Evolutionary conservation across 2,113 vertebrate genomes (phyloP).

Genomic region (Cavia aperea): DNA sequence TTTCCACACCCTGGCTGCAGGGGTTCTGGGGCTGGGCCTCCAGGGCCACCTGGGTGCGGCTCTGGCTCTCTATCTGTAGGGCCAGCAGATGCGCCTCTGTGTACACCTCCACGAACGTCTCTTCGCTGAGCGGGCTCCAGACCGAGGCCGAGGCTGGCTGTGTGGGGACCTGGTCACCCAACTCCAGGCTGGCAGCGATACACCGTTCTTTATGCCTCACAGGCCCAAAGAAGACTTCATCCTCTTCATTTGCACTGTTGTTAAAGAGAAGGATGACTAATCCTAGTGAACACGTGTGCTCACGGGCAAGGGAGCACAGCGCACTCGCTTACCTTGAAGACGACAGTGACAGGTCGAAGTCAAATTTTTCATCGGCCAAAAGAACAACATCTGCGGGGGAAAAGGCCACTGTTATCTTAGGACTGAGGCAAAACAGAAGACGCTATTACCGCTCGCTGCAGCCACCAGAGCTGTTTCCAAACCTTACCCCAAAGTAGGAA

Average conservation of each 20-base stretch:
- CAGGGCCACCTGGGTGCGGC: slow-evolving; percentile 30
- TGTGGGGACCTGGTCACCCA: neutral
- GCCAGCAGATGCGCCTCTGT: slow-evolving; percentile 87
- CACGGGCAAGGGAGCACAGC: neutral
- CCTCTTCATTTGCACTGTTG: slow-evolving; percentile 81
- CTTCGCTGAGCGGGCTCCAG: slow-evolving; percentile 84
- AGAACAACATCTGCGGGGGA: slow-evolving; percentile 68
- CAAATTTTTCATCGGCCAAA: slow-evolving; percentile 80
- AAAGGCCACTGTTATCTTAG: neutral
- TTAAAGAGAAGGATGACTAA: neutral
- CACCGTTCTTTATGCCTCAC: slow-evolving; percentile 80
- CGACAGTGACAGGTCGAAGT: slow-evolving; percentile 81
- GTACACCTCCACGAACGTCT: slow-evolving; percentile 85
- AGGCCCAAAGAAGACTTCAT: slow-evolving; percentile 88
- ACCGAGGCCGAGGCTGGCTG: slow-evolving; percentile 27
- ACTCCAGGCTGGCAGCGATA: slow-evolving; percentile 70
- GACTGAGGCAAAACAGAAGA: neutral
- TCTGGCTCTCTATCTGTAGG: slow-evolving; percentile 75
- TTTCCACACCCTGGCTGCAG: slow-evolving; percentile 63
- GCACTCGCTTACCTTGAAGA: slow-evolving; percentile 74
- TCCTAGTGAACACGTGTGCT: accelerated
- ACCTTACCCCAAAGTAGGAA: neutral
- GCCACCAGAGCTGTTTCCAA: neutral
- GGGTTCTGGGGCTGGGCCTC: neutral
- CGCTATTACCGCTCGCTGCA: neutral